Evolutionary conservation across 2,888 invertebrate species (phyloP).

Genomic region (Pseudanteris insignis): DNA sequence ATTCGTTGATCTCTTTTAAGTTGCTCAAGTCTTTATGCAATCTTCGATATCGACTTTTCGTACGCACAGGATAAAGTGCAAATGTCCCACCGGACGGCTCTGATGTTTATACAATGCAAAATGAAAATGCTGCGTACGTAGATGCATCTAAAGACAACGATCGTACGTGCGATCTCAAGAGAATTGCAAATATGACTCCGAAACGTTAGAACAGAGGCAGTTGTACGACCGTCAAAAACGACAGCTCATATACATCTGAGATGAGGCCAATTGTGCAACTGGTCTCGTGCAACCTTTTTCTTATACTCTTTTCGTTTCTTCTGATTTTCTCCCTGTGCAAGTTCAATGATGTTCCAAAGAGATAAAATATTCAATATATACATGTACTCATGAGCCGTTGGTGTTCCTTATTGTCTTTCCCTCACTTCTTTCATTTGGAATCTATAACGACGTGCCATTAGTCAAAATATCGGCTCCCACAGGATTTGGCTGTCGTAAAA

Average conservation of each 20-base stretch:
- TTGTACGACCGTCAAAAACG: conserved; percentile 15
- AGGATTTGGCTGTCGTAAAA: conserved; percentile 37
- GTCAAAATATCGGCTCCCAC: conserved; percentile 31
- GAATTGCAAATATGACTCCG: conserved; percentile 41
- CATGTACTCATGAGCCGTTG: conserved; percentile 18
- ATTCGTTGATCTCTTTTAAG: conserved; percentile 31
- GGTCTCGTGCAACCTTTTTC: conserved; percentile 25
- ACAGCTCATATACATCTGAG: conserved; percentile 30
- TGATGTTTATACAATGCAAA: conserved; percentile 42
- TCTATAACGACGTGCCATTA: conserved; percentile 39
- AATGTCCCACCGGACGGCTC: conserved; percentile 37
- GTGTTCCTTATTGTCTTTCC: conserved; percentile 39
- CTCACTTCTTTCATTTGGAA: conserved; percentile 31
- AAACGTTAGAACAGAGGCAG: conserved; percentile 16
- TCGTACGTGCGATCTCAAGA: conserved; percentile 27
- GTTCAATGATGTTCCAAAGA: conserved; percentile 8
- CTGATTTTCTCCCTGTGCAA: conserved; percentile 7
- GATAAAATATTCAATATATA: conserved; percentile 33
- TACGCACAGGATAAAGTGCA: conserved; percentile 33
- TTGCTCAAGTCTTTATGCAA: conserved; percentile 37
- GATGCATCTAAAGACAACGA: conserved; percentile 36
- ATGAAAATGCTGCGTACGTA: conserved; percentile 26
- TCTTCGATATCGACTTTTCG: conserved; percentile 37
- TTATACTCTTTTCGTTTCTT: conserved; percentile 18
- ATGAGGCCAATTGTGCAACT: conserved; percentile 24